Evolutionary conservation across 1,140 invertebrate genomes (phyloP).

Genomic region (Subanguina moxae): DNA sequence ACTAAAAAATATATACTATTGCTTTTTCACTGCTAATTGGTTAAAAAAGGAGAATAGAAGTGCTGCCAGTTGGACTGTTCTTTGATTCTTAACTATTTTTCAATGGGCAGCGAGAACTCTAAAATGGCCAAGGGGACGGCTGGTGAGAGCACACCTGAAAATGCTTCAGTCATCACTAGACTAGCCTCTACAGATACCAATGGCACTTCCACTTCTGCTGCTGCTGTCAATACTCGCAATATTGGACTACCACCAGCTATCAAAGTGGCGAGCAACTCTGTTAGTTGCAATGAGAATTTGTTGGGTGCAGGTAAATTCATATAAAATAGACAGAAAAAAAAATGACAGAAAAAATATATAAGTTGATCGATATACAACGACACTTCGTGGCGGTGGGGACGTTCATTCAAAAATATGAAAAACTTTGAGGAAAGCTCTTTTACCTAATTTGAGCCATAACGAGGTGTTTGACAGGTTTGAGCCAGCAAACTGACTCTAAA

Average conservation of each 20-base stretch:
- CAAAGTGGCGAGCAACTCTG: background rate
- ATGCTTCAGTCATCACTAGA: background rate
- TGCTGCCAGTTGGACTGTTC: too few relatives aligned
- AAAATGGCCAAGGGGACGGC: background rate
- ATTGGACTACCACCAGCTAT: conserved; percentile 7
- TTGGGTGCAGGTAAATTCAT: conserved; percentile 5
- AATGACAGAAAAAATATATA: conserved; percentile 2
- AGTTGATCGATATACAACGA: too few relatives aligned
- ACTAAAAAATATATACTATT: too few relatives aligned
- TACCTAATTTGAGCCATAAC: too few relatives aligned
- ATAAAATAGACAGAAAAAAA: background rate
- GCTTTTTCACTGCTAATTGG: too few relatives aligned
- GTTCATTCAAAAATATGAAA: too few relatives aligned
- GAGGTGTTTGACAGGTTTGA: background rate
- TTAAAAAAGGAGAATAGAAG: too few relatives aligned
- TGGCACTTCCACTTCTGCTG: background rate
- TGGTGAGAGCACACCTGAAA: background rate
- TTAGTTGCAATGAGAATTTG: conserved; percentile 10
- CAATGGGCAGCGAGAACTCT: background rate
- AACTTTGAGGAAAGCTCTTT: too few relatives aligned
- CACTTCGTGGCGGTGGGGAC: too few relatives aligned
- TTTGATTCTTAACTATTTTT: background rate
- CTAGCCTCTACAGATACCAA: background rate
- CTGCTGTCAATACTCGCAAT: background rate
- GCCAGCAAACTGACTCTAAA: background rate